Percentiles rank a stretch among this genome's conserved stretches.
Evolutionary conservation across 2,797 vertebrate species (phyloP).

Genomic region (Pantherophis vulpinus): DNA sequence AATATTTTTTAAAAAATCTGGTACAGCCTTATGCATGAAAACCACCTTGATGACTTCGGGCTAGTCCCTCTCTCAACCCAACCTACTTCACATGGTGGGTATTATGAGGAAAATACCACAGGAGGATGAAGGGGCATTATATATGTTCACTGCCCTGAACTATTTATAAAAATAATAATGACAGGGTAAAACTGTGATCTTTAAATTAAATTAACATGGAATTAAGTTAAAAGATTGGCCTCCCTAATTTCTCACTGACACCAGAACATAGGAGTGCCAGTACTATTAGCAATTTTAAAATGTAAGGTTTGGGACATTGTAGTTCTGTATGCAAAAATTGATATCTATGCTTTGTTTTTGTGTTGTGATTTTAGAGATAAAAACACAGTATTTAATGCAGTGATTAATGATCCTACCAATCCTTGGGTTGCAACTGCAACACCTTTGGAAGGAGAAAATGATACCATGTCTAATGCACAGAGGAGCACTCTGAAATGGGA

Average conservation of each 20-base stretch:
- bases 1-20: not conserved
- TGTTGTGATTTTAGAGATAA: slow-evolving; percentile 79
- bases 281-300: not conserved
- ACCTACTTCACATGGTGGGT: not conserved
- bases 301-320: not conserved
- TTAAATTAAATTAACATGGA: not conserved
- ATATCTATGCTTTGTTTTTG: slow-evolving; percentile 12
- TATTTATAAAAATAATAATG: not conserved
- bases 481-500: slow-evolving; percentile 96
- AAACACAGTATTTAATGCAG: slow-evolving; percentile 81
- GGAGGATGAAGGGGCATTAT: not conserved
- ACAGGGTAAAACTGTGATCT: not conserved
- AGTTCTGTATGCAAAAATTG: not conserved
- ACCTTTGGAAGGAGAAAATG: slow-evolving; percentile 72
- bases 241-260: not conserved
- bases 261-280: not conserved
- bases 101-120: not conserved
- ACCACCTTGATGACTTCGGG: not conserved
- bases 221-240: not conserved
- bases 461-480: slow-evolving; percentile 89
- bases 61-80: not conserved
- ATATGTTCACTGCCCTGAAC: not conserved
- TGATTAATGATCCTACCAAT: slow-evolving; percentile 81
- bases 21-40: not conserved
- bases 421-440: slow-evolving; percentile 78